Percentiles rank a stretch among this genome's conserved stretches.
Conservation (phyloP, 2,113 vertebrate genomes). For the Misgurnus mizolepis region DNA sequence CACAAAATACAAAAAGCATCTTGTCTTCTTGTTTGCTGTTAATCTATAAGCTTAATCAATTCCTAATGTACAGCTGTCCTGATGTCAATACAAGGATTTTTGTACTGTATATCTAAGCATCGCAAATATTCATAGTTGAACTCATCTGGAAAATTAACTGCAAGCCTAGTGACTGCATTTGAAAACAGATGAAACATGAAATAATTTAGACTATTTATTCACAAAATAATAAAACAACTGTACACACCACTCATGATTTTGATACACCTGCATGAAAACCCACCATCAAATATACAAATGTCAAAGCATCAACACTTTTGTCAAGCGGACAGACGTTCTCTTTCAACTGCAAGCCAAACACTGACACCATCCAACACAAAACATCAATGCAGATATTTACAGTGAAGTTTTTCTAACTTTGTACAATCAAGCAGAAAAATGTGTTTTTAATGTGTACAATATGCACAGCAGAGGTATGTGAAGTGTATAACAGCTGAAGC, state of each 20-base stretch:
- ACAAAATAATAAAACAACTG: slow-evolving; percentile 28
- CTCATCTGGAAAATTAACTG: neutral
- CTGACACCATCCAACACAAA: neutral
- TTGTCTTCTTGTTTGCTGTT: too few species aligned
- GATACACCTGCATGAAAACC: slow-evolving; percentile 8
- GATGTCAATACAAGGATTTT: too few species aligned
- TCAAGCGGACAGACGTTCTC: neutral
- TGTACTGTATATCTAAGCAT: too few species aligned
- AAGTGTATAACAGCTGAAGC: slow-evolving; percentile 26
- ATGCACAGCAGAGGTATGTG: slow-evolving; percentile 30
- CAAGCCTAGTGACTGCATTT: neutral
- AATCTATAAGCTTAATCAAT: too few species aligned
- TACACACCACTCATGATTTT: slow-evolving; percentile 27
- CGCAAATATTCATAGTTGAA: neutral
- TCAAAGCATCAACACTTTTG: slow-evolving; percentile 9
- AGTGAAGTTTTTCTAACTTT: slow-evolving; percentile 40
- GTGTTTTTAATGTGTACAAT: slow-evolving; percentile 28
- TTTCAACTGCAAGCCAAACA: slow-evolving; percentile 1
- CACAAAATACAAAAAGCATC: too few species aligned
- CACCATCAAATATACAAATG: slow-evolving; percentile 2
- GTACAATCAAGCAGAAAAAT: slow-evolving; percentile 20
- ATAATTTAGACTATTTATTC: slow-evolving; percentile 36
- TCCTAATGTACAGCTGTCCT: too few species aligned
- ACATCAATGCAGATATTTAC: slow-evolving; percentile 27
- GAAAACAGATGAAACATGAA: neutral